A percentile compares a stretch with the other conserved stretches of the same genome.
phyloP scores from a whole-genome alignment of 2,797 vertebrate species.

The Sebastes melanostomus region DNA sequence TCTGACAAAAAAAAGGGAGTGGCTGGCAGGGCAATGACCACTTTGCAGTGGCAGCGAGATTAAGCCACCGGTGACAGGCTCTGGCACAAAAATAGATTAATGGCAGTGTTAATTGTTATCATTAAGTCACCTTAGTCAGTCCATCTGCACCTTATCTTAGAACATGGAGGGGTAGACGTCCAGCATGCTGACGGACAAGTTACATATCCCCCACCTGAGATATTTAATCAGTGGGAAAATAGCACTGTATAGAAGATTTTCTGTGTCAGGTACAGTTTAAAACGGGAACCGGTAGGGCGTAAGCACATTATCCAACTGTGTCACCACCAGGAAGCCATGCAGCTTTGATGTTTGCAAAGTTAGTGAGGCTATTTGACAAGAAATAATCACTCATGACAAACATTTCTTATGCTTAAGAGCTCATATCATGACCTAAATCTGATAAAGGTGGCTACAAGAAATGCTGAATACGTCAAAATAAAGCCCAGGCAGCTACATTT shows the following conservation, averaged over 20 bases:
- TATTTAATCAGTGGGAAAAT: slow-evolving; percentile 6
- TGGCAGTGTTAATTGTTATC: not conserved
- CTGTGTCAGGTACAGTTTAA: slow-evolving; percentile 18
- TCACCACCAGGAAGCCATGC: slow-evolving; percentile 32
- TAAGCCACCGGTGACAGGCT: slow-evolving; percentile 17
- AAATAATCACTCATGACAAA: not conserved
- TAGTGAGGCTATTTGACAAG: slow-evolving; percentile 13
- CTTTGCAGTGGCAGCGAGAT: slow-evolving; percentile 50
- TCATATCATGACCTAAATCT: not conserved
- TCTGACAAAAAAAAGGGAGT: slow-evolving; percentile 62
- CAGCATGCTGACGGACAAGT: not conserved
- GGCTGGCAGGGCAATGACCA: slow-evolving; percentile 63
- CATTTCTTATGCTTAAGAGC: not conserved
- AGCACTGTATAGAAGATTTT: not conserved
- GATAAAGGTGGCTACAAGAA: not conserved
- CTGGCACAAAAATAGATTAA: slow-evolving; percentile 28
- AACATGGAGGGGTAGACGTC: not conserved
- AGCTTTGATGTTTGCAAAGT: slow-evolving; percentile 28
- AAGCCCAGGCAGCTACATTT: not conserved
- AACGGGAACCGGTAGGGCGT: slow-evolving; percentile 4
- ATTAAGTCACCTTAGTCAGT: not conserved
- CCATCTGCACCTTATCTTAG: not conserved
- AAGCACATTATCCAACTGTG: slow-evolving; percentile 24
- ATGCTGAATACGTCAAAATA: not conserved
- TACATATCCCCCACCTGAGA: slow-evolving; percentile 1